Base-by-base conservation (phyloP, 2,888 invertebrate species). In the Pachydiplax longipennis region DNA sequence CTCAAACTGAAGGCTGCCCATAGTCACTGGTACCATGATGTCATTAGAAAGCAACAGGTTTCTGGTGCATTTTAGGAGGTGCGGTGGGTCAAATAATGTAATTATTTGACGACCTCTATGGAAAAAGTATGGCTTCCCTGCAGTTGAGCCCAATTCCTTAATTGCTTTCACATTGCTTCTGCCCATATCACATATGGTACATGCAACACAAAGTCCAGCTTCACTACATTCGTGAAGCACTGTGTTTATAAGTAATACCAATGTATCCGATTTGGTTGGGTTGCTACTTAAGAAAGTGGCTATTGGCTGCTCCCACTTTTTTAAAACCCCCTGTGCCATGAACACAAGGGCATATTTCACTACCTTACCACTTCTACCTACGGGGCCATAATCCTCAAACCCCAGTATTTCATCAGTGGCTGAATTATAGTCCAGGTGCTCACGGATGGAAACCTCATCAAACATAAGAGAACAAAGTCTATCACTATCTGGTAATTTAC, bases 171-270 rank as follows among this genome's bases (percentile, higher is more conserved):
- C 37, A 73, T 90, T 91, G 25, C 40, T 90, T 25, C 81, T 25
- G 3, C 90, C 81, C 80, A 90, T 90, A 37, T 90, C 61, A 48
- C 90, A 91, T 8, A 91, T 81, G 15, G 91, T 87, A 6, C 31
- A 83, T 0, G 80, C 80, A 35, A 87, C 80, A 48, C 58, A 5
- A 12, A 91, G 48, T 25, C 91, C 90, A 15, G 25, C 80, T 8
- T 48, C 80, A 37, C 40, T 18, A 53, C 80, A 83, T 31, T 73
- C 80, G 2, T 35, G 25, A 37, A 91, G 31, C 0, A 90, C 90
- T 35, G 53, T 80, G 48, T 37, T 18, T 3, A 91, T 73, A 2
- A 91, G 25, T 18, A 61, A 2, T 8, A 81, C 80, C 31, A 91
- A 81, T 22, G 53, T 73, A 31, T 73, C 31, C 4, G 80, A 25